Evolutionary conservation across 1,140 invertebrate genomes (phyloP), one percentile per base, ranked within the genome.

Genomic region (Latrodectus geometricus): DNA sequence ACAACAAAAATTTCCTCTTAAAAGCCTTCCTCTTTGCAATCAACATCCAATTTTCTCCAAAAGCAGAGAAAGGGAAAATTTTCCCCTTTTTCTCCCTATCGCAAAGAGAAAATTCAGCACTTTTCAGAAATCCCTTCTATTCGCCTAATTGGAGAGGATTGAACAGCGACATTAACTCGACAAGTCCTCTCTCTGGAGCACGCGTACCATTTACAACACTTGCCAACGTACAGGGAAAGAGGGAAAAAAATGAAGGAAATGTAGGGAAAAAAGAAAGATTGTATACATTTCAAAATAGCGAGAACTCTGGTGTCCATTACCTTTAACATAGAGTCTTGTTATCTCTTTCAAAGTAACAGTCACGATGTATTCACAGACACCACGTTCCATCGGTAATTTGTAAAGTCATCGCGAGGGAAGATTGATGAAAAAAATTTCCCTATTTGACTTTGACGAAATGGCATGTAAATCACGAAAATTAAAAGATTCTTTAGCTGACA

Each of bases 111-210:
- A 69, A n/a, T 23, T 78, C 76, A 78, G 76, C 76, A 50, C 35
- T 78, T 68, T 68, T 54, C 12, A 78, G 76, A 56, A 50, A 21
- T 66, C 61, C 0, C 12, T 50, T 17, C 54, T 61, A 61, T 61
- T 61, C 17, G 54, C 76, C 76, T 78, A 78, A 78, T 78, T 78
- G 76, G 61, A 78, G 11, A 23, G 76, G 61, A 78, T 78, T 78
- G 76, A 78, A 78, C 76, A 78, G 14, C 61, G 15, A 21, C 74
- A 76, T 76, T 61, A 76, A 76, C 74, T 56, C 20, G 74, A 76
- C n/a, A 76, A 76, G 74, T 76, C 74, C n/a, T 14, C 35, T 48
- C 52, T 61, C 21, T n/a, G 72, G 49, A n/a, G 52, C 12, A n/a
- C 61, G 20, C 48, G 56, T 11, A 61, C 54, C 76, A 68, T 78